A percentile compares a stretch with the other conserved stretches of the same genome.
phyloP scores from a whole-genome alignment of 2,888 invertebrate genomes.

The Notodonta ziczac region DNA sequence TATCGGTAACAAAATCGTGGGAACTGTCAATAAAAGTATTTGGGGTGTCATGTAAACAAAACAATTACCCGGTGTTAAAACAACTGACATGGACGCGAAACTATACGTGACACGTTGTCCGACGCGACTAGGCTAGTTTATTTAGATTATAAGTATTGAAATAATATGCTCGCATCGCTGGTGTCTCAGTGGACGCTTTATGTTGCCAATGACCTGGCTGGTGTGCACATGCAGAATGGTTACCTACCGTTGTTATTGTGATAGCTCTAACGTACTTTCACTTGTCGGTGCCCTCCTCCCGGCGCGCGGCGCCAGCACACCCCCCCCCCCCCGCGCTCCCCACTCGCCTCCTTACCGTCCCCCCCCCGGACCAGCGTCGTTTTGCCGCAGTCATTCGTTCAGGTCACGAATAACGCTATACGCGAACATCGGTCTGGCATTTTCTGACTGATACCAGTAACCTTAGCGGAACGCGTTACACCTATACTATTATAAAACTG shows the following conservation, averaged over 20 bases:
- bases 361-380: background rate
- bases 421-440: background rate
- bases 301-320: slow-evolving; percentile 4
- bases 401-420: slow-evolving; percentile 18
- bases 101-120: background rate
- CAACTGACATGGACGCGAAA: no score
- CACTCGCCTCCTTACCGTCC: background rate
- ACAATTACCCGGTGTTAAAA: no score
- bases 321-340: background rate
- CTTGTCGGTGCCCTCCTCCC: slow-evolving; percentile 13
- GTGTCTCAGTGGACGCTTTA: background rate
- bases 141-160: background rate
- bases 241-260: slow-evolving; percentile 22
- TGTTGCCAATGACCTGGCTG: background rate
- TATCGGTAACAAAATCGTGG: no score
- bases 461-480: background rate
- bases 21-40: no score
- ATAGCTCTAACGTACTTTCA: slow-evolving; percentile 26
- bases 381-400: slow-evolving; percentile 10
- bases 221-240: slow-evolving; percentile 2
- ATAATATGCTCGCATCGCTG: background rate
- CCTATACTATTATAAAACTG: no score
- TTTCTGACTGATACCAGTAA: background rate
- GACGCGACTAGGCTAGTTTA: background rate
- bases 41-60: no score